Evolutionary conservation across 1,140 invertebrate species (phyloP), one percentile per base, ranked within the genome.

Genomic region (Vanessa tameamea): DNA sequence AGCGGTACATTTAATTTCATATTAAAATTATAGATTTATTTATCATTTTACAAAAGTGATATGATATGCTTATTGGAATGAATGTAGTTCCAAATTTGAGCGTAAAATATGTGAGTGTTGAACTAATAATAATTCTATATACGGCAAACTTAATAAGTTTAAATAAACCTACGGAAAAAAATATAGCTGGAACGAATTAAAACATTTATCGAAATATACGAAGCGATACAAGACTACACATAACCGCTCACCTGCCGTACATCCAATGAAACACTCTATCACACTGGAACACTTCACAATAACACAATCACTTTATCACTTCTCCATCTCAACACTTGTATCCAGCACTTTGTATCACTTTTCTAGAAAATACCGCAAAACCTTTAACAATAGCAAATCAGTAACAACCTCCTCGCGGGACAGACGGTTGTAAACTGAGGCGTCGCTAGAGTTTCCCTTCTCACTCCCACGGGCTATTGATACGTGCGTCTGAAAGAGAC

Each of bases 241-340:
- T 16, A 43, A 43, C 37, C 65, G 71, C 71, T 73, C 47, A 73
- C 71, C 71, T 48, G 51, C 71, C 53, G 20, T 31, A 69, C 53
- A 59, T 73, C 65, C 64, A 66, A 63, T 26, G 47, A 72, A 47
- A 47, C 71, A 50, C 65, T 67, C 47, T 55, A 31, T 47, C 55
- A 12, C 51, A 53, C 73, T 69, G 72, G 76, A 79, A 71, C 64
- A 82, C 78, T 75, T 47, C 79, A 79, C 70, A 47, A 59, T 59
- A 55, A 63, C 64, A 69, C 55, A 48, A 20, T 77, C 70, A 76
- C 57, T 65, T 57, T 68, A 69, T 69, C 76, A 81, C 78, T 63
- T 73, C 37, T 43, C 37, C 55, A 73, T 64, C 37, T 55, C 51
- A 69, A 64, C 37, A 57, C 65, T 68, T 69, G 15, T 50, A 63